Evolutionary conservation across 2,113 vertebrate genomes (phyloP).

Genomic region (Proterorhinus semilunaris): DNA sequence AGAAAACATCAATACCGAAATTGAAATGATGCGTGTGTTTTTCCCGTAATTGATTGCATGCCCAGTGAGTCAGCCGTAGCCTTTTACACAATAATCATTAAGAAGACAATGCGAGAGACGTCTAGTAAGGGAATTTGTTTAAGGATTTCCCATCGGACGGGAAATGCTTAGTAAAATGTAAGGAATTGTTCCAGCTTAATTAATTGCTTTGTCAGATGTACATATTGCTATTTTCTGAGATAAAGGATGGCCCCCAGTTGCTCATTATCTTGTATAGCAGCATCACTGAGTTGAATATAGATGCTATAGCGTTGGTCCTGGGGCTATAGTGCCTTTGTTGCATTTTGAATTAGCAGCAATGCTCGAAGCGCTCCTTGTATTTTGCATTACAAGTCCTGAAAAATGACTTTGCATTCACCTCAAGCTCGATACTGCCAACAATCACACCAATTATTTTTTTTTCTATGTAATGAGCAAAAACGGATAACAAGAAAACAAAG

Average conservation of each 20-base stretch:
- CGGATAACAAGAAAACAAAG: neutral
- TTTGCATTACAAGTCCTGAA: slow-evolving; percentile 34
- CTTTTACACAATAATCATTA: slow-evolving; percentile 28
- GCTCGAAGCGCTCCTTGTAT: slow-evolving; percentile 41
- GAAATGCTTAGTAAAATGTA: slow-evolving; percentile 9
- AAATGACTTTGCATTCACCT: slow-evolving; percentile 46
- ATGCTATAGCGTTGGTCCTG: slow-evolving; percentile 40
- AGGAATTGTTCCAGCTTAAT: slow-evolving; percentile 44
- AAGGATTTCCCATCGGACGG: slow-evolving; percentile 54
- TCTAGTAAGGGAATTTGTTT: slow-evolving; percentile 50
- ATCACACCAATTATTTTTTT: slow-evolving; percentile 13
- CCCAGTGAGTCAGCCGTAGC: slow-evolving; percentile 15
- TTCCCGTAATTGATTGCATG: neutral
- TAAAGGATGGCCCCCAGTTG: slow-evolving; percentile 55
- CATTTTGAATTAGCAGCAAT: slow-evolving; percentile 52
- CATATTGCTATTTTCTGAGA: slow-evolving; percentile 48
- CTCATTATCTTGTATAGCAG: slow-evolving; percentile 65
- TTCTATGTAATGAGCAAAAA: slow-evolving; percentile 22
- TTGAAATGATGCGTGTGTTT: too few species aligned
- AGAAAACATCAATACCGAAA: too few species aligned
- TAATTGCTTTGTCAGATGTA: slow-evolving; percentile 55
- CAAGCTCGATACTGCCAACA: neutral
- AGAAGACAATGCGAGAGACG: slow-evolving; percentile 15
- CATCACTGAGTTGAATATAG: slow-evolving; percentile 59
- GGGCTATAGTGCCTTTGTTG: slow-evolving; percentile 33